These are phyloP conservation scores for Hydrolagus colliei DNA, from an alignment of 2,797 vertebrate genomes.

Conservation along the genomic window DNA sequence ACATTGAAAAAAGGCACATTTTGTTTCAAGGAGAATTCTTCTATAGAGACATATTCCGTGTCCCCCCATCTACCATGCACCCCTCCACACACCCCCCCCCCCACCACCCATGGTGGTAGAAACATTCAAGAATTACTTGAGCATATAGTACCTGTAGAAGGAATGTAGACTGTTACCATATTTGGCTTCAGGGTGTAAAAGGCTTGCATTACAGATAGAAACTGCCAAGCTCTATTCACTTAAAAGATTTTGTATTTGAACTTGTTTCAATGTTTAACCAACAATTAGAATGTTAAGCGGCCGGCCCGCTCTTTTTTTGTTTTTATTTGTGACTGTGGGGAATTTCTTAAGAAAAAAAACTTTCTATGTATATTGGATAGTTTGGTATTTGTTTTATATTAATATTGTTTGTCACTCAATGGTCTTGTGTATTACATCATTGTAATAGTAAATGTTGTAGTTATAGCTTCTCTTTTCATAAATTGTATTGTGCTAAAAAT, in stretches of 20 bases:
- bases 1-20: too few relatives aligned
- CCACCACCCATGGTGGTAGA: not conserved
- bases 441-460: not conserved
- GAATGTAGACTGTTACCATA: too few relatives aligned
- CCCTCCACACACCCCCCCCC: too few relatives aligned
- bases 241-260: not conserved
- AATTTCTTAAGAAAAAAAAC: constrained; percentile 1
- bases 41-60: not conserved
- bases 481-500: constrained; percentile 26
- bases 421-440: constrained; percentile 19
- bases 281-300: constrained; percentile 5
- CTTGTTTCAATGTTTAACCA: not conserved
- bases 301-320: not conserved
- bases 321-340: not conserved
- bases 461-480: constrained; percentile 13
- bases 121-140: not conserved
- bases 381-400: constrained; percentile 28
- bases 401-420: constrained; percentile 21
- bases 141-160: not conserved
- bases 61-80: too few relatives aligned
- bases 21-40: not conserved
- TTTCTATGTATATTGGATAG: constrained; percentile 7
- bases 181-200: not conserved
- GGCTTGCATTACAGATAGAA: not conserved
- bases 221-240: not conserved